These are phyloP conservation scores for Schizotus pectinicornis DNA, from an alignment of 2,888 invertebrate species.

Conservation along the genomic window DNA sequence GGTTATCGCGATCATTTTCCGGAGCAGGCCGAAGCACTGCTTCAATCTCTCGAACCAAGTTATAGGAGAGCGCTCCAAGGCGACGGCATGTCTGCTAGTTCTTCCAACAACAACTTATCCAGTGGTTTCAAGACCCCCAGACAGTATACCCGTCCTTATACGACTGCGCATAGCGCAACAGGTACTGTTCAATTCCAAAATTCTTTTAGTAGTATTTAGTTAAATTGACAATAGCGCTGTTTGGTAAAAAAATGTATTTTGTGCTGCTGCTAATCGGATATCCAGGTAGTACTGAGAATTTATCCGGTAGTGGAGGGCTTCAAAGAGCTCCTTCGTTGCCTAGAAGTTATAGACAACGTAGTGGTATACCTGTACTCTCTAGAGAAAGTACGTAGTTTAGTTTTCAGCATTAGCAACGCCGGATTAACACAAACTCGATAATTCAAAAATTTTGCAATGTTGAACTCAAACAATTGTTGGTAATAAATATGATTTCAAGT, in stretches of 20 bases:
- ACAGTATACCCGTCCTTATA: constrained; percentile 52
- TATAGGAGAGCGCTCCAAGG: constrained; percentile 70
- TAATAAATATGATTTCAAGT: too few species aligned
- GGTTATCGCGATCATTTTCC: constrained; percentile 90
- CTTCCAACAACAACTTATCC: constrained; percentile 62
- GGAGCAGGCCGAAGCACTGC: constrained; percentile 83
- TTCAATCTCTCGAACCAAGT: constrained; percentile 81
- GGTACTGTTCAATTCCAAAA: constrained; percentile 46
- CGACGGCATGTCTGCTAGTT: constrained; percentile 64
- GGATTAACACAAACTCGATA: too few species aligned
- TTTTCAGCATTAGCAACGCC: too few species aligned
- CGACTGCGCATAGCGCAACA: constrained; percentile 55
- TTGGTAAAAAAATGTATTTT: background rate
- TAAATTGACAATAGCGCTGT: background rate
- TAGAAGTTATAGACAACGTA: constrained; percentile 66
- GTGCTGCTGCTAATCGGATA: constrained; percentile 13
- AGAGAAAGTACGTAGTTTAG: constrained; percentile 52
- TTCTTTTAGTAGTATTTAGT: constrained; percentile 7
- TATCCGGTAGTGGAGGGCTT: constrained; percentile 60
- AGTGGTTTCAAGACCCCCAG: constrained; percentile 56
- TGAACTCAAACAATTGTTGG: too few species aligned
- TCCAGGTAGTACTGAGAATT: constrained; percentile 67
- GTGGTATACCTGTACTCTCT: constrained; percentile 65
- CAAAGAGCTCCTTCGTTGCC: constrained; percentile 67
- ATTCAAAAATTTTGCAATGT: too few species aligned